Base-by-base conservation (phyloP, 2,113 vertebrate genomes). In the Seriola rivoliana region DNA sequence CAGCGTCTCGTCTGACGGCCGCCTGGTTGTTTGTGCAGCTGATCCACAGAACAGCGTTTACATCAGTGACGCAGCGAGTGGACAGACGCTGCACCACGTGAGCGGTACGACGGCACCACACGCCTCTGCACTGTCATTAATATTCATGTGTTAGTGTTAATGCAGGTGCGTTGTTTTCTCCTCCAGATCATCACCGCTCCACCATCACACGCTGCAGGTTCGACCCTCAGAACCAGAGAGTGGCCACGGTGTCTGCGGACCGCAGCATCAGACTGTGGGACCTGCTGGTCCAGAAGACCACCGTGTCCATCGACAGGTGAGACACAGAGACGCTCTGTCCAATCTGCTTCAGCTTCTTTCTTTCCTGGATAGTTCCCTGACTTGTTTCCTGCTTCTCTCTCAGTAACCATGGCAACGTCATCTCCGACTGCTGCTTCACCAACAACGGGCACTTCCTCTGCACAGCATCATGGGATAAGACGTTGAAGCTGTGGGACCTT, bases 391-490 rank as follows among this genome's bases (percentile, higher is more conserved):
- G 6, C 8, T 34, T 44, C 19, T 29, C 29, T 91, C 57, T 82
- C 76, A 96, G 96, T 75, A 93, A 90, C 0, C 96, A 97, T 17
- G 42, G 34, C 64, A 96, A 94, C 4, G 93, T 93, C 0, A 72
- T 96, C 70, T 95, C 96, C 0, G 93, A 94, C 74, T 96, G 96
- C 89, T 95, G 95, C 72, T 97, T 96, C 81, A 96, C 93, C 72
- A 60, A 55, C 78, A 93, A 92, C 0, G 95, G 96, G 1, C 94
- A 73, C 71, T 94, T 92, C 69, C 87, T 96, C 69, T 97, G 96
- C 87, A 96, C 95, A 6, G 93, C 95, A 29, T 95, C 95, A 2
- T 96, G 96, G 95, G 95, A 97, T 66, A 96, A 93, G 79, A 94
- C 50, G 3, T 81, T 96, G 66, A 96, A 95, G 89, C 90, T 96